Evolutionary conservation across 2,113 vertebrate genomes (phyloP), one percentile per base, ranked within the genome.

Genomic region (Catharus bicknelli): DNA sequence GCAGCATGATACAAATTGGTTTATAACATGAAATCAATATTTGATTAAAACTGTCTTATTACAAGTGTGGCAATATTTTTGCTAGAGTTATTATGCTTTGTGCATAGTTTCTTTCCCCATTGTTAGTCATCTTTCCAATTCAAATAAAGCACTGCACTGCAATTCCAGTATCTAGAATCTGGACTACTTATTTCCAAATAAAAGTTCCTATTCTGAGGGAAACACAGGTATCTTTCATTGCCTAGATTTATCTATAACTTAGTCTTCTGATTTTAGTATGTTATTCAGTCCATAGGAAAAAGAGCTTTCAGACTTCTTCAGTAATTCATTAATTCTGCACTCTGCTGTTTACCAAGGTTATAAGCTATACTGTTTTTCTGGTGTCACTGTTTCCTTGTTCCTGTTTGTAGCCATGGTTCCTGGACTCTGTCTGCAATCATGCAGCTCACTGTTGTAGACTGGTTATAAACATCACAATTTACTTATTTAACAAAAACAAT

Each of bases 11-110:
- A 86, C 36, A 90, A 92, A 90, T 81, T 89, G 10, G 6, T 87
- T 91, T 91, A 88, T 69, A 90, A 96, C 50, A 36, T 81, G 55
- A 93, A 96, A 96, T 78, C 5, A 8, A 93, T 94, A 87, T 63
- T 86, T 94, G 74, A 89, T 81, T 59, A 91, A 73, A 78, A 88
- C 18, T 25, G 10, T 78, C 34, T 34, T 86, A 74, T 77, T 82
- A 61, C 7, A 90, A 61, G 45, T 76, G 22, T 30, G 17, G 23
- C 47, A 85, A 70, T 84, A 84, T 79, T 83, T 83, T 76, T 62
- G 7, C 45, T 80, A 34, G 22, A 80, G 40, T 81, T 90, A 55
- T 15, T 38, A 34, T 61, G 23, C 36, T 54, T 77, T 11, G 1
- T 51, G 51, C 57, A 43, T n/a, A 38, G n/a, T 66, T 82, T n/a